A percentile compares a stretch with the other conserved stretches of the same genome.
phyloP scores from a whole-genome alignment of 2,888 invertebrate genomes.

The Leptarthrus brevirostris region DNA sequence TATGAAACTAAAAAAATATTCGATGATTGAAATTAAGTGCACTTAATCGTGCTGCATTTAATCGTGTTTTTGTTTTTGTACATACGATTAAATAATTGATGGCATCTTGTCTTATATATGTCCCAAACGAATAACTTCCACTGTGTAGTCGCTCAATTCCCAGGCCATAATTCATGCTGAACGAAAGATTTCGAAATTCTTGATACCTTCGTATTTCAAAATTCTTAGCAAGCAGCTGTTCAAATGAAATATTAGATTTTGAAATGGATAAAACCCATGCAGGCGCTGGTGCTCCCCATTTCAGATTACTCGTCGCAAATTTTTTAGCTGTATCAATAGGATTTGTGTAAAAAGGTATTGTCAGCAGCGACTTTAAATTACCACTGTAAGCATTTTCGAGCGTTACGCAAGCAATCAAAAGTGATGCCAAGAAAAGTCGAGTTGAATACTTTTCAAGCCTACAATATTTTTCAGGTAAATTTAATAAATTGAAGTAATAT shows the following conservation, averaged over 20 bases:
- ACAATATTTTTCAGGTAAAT: too few relatives aligned
- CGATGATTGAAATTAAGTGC: too few relatives aligned
- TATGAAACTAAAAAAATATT: too few relatives aligned
- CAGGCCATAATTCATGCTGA: conserved; percentile 60
- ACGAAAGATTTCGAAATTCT: conserved; percentile 61
- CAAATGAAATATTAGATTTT: conserved; percentile 60
- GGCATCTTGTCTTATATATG: too few relatives aligned
- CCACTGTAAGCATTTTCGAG: conserved; percentile 65
- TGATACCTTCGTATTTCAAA: conserved; percentile 61
- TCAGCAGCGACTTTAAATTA: conserved; percentile 63
- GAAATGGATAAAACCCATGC: conserved; percentile 62
- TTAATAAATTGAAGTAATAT: too few relatives aligned
- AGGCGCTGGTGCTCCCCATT: conserved; percentile 63
- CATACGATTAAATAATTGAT: conserved; percentile 61
- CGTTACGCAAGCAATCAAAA: conserved; percentile 63
- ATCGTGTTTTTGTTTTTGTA: neutral
- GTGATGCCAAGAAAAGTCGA: too few relatives aligned
- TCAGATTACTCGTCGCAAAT: conserved; percentile 61
- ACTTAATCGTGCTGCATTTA: too few relatives aligned
- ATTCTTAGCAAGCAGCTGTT: conserved; percentile 59
- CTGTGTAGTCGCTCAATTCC: conserved; percentile 62
- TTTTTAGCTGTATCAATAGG: conserved; percentile 62
- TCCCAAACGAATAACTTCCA: conserved; percentile 60
- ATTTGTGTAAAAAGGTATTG: conserved; percentile 61
- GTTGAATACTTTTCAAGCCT: too few relatives aligned